These are phyloP conservation scores for Neosilurus hyrtlii DNA, from an alignment of 2,797 vertebrate species.

Conservation along the genomic window DNA sequence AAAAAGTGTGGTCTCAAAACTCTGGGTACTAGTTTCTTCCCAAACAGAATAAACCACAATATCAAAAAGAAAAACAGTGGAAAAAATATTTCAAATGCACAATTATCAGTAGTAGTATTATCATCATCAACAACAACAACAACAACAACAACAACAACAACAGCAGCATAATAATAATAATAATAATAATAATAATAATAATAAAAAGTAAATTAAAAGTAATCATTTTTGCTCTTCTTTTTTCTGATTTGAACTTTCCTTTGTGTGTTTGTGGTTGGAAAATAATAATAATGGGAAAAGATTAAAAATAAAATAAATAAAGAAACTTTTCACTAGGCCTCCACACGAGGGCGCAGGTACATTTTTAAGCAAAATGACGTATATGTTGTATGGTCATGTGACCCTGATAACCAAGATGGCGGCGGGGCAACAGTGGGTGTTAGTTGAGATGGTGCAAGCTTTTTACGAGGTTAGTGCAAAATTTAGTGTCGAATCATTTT, in stretches of 20 bases:
- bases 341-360: constrained; percentile 38
- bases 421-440: constrained; percentile 88
- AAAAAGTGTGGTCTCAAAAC: too few relatives aligned
- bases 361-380: background rate
- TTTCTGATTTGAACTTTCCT: background rate
- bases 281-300: background rate
- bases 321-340: background rate
- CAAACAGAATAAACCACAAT: background rate
- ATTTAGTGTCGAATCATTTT: background rate
- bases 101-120: background rate
- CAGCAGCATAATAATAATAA: too few relatives aligned
- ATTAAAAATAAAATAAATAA: too few relatives aligned
- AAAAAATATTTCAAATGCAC: background rate
- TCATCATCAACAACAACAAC: too few relatives aligned
- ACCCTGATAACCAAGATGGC: constrained; percentile 73
- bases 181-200: too few relatives aligned
- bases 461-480: constrained; percentile 83
- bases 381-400: constrained; percentile 38
- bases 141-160: too few relatives aligned
- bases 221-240: background rate
- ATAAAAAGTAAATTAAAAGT: too few relatives aligned
- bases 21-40: too few relatives aligned
- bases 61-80: background rate
- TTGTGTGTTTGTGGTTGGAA: background rate
- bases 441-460: constrained; percentile 96